phyloP scores from a whole-genome alignment of 2,797 vertebrate species.

The Apodemus agrarius region DNA sequence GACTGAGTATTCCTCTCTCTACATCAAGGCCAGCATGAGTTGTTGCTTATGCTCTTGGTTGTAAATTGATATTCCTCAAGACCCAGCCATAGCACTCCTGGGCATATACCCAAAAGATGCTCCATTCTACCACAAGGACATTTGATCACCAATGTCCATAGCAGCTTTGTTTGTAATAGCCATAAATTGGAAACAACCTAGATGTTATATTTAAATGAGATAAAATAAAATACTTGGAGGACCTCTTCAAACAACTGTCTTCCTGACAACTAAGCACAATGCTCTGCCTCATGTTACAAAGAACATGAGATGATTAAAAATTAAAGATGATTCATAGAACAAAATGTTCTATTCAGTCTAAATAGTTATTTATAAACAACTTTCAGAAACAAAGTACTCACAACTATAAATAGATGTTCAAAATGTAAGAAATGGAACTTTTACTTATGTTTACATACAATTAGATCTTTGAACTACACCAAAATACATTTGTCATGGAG shows the following conservation, averaged over 20 bases:
- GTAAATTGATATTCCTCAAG: neutral
- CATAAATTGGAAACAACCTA: too few relatives aligned
- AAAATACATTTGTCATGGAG: neutral
- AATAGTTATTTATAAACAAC: neutral
- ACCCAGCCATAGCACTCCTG: neutral
- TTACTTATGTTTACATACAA: neutral
- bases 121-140: neutral
- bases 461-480: neutral
- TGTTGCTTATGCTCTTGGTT: neutral
- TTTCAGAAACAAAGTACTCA: neutral
- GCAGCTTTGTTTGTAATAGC: neutral
- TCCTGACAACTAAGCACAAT: neutral
- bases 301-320: too few relatives aligned
- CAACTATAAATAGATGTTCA: neutral
- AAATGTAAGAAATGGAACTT: neutral
- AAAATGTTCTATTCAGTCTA: neutral
- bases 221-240: neutral
- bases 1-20: neutral
- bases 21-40: neutral
- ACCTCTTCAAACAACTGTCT: neutral
- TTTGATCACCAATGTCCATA: neutral
- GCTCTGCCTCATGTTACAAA: neutral
- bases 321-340: neutral
- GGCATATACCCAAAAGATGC: neutral
- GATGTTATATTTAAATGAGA: neutral